These are phyloP conservation scores for Cryptotis parvus DNA, from an alignment of 2,113 vertebrate genomes.

Conservation along the genomic window DNA sequence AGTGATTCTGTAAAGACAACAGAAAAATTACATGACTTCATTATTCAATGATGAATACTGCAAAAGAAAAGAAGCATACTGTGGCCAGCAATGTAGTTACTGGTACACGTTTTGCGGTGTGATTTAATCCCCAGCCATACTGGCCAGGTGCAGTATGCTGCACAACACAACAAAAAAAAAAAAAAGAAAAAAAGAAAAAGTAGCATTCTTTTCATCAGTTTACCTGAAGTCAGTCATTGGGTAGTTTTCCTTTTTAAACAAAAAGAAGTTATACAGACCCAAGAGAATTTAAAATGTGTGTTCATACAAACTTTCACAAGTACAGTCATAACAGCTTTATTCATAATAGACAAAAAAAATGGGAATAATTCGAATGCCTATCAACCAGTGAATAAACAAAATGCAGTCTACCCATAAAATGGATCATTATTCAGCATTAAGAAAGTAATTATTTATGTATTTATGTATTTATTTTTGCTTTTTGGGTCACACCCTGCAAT, in stretches of 20 bases:
- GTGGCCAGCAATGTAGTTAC: too few species aligned
- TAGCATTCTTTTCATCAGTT: background rate
- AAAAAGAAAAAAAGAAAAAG: background rate
- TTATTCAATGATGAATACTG: slow-evolving; percentile 27
- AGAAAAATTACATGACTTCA: slow-evolving; percentile 52
- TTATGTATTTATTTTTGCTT: too few species aligned
- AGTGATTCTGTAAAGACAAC: slow-evolving; percentile 10
- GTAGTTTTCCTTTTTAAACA: slow-evolving; percentile 27
- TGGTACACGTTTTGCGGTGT: too few species aligned
- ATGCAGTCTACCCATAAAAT: background rate
- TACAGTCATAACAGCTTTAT: slow-evolving; percentile 19
- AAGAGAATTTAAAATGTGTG: slow-evolving; percentile 3
- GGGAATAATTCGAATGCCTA: background rate
- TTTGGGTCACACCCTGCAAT: too few species aligned
- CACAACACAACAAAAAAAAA: slow-evolving; percentile 8
- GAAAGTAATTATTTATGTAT: slow-evolving; percentile 45
- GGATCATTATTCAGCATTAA: slow-evolving; percentile 27
- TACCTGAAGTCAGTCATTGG: background rate
- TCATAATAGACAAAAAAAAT: slow-evolving; percentile 30
- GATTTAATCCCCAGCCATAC: too few species aligned
- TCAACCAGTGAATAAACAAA: slow-evolving; percentile 16
- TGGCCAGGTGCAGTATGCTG: too few species aligned
- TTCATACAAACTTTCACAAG: slow-evolving; percentile 6
- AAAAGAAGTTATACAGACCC: background rate
- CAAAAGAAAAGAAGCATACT: background rate